phyloP scores from a whole-genome alignment of 2,113 vertebrate species.

The Misgurnus anguillicaudatus region DNA sequence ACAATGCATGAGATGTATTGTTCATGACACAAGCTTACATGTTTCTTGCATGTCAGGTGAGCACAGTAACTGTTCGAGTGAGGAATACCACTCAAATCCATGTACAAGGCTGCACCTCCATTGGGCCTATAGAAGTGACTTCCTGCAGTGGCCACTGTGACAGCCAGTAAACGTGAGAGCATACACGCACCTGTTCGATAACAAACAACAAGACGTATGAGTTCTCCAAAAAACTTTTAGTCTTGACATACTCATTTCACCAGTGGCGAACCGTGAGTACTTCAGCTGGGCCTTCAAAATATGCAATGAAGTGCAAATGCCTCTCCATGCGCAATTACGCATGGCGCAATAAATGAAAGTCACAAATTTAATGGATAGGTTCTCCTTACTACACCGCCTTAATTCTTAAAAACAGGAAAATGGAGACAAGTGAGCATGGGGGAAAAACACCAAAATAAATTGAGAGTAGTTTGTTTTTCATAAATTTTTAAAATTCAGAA shows the following conservation, averaged over 20 bases:
- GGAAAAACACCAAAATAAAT: too few species aligned
- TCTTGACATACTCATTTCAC: neutral
- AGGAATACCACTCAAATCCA: slow-evolving; percentile 68
- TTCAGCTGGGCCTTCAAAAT: too few species aligned
- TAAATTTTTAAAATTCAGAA: too few species aligned
- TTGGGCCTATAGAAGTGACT: slow-evolving; percentile 67
- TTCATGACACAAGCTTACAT: neutral
- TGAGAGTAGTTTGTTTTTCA: too few species aligned
- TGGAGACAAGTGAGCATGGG: too few species aligned
- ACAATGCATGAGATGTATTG: neutral
- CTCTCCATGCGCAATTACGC: too few species aligned
- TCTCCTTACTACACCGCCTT: too few species aligned
- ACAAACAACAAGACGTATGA: neutral
- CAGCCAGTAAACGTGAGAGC: slow-evolving; percentile 79
- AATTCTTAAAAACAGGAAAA: too few species aligned
- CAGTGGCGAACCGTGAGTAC: too few species aligned
- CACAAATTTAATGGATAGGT: too few species aligned
- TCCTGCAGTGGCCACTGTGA: slow-evolving; percentile 83
- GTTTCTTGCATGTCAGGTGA: slow-evolving; percentile 58
- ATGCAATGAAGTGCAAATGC: too few species aligned
- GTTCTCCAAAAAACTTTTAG: neutral
- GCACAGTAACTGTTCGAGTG: slow-evolving; percentile 38
- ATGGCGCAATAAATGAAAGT: too few species aligned
- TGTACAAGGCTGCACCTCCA: slow-evolving; percentile 69
- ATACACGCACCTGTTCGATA: neutral